Percentiles rank a stretch among this genome's conserved stretches.
These are phyloP conservation scores for Neodiprion virginianus DNA, from an alignment of 1,140 invertebrate species.

Conservation along the genomic window DNA sequence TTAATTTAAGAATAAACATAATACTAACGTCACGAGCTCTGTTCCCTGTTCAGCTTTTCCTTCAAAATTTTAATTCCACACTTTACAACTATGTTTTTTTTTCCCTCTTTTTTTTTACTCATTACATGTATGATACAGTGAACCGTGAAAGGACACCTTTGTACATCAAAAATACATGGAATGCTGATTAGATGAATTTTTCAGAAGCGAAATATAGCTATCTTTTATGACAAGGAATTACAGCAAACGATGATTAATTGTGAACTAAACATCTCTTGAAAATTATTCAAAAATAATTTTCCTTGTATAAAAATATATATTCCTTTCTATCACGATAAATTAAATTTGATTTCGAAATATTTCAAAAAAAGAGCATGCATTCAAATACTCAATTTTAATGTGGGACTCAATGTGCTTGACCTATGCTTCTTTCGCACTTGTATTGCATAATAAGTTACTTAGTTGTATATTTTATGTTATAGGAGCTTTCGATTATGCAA, in stretches of 20 bases:
- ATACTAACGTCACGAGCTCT: background rate
- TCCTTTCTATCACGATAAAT: background rate
- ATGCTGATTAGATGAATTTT: background rate
- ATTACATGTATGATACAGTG: background rate
- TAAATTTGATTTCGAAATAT: background rate
- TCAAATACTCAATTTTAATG: background rate
- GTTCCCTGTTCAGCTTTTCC: background rate
- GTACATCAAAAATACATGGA: background rate
- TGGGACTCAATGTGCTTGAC: background rate
- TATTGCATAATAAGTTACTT: no score
- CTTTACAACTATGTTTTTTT: background rate
- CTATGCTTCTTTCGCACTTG: background rate
- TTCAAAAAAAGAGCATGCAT: background rate
- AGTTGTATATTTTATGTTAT: no score
- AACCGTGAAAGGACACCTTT: background rate
- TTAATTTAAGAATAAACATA: background rate
- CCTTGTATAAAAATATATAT: background rate
- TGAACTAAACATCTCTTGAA: background rate
- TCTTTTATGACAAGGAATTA: background rate
- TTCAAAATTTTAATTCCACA: background rate
- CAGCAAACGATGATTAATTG: background rate
- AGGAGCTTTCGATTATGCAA: no score
- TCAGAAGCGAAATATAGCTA: background rate
- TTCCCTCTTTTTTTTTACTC: background rate
- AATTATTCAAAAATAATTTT: slow-evolving; percentile 2